Conservation (phyloP, 2,888 invertebrate species). For the Drosophila anceps region DNA sequence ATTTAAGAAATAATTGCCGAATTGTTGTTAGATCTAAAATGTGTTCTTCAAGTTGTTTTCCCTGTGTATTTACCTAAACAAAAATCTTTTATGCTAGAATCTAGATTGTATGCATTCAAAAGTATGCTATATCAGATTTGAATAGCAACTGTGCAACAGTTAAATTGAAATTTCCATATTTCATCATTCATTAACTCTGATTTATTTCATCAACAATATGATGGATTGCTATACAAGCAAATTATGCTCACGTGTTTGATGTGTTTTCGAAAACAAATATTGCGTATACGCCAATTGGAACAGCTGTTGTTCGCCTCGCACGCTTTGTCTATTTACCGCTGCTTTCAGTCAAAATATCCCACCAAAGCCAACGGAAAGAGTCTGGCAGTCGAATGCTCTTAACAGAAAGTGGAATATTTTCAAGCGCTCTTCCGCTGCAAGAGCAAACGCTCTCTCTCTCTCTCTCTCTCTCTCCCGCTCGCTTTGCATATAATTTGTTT, state of each 20-base stretch:
- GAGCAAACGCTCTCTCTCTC: conserved; percentile 3
- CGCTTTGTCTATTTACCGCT: conserved; percentile 18
- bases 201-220: conserved; percentile 4
- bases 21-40: not conserved
- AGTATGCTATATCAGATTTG: conserved; percentile 4
- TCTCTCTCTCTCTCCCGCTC: too few species aligned
- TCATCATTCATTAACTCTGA: not conserved
- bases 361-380: not conserved
- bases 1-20: not conserved
- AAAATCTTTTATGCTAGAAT: too few species aligned
- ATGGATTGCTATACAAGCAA: not conserved
- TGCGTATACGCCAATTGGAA: conserved; percentile 38
- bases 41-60: too few species aligned
- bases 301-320: conserved; percentile 35
- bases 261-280: not conserved
- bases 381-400: conserved; percentile 11
- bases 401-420: not conserved
- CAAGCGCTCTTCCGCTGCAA: not conserved
- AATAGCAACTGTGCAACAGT: too few species aligned
- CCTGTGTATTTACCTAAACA: too few species aligned
- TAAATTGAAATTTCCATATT: too few species aligned
- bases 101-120: not conserved
- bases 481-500: conserved; percentile 7
- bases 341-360: not conserved
- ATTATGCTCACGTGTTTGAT: conserved; percentile 17